phyloP scores from a whole-genome alignment of 2,113 vertebrate genomes.

The Cairina moschata region DNA sequence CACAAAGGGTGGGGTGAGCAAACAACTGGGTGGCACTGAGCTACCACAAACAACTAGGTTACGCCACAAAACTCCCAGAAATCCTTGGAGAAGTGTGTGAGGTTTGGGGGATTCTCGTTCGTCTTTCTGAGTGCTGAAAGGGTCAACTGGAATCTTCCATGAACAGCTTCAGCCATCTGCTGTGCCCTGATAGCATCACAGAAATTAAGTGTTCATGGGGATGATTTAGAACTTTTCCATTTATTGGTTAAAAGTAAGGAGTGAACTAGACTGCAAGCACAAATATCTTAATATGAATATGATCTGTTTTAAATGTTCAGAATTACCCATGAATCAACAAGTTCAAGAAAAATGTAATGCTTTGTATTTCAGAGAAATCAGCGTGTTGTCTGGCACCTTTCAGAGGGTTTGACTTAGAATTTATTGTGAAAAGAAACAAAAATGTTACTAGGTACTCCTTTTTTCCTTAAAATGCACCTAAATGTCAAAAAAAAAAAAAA shows the following conservation, averaged over 20 bases:
- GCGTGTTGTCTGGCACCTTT: background rate
- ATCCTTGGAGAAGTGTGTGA: rapidly evolving
- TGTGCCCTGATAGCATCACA: background rate
- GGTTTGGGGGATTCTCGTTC: background rate
- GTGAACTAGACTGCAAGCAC: background rate
- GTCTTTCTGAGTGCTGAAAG: background rate
- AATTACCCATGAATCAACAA: background rate
- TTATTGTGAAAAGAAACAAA: background rate
- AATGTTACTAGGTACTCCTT: rapidly evolving
- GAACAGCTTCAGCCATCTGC: background rate
- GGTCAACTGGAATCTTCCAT: background rate
- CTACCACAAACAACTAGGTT: too few species aligned
- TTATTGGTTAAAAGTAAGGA: background rate
- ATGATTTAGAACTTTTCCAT: background rate
- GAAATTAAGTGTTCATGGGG: background rate
- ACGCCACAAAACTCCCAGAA: background rate
- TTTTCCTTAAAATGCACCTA: background rate
- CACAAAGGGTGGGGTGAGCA: too few species aligned
- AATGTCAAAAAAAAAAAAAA: background rate
- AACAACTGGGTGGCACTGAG: too few species aligned
- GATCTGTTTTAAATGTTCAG: background rate
- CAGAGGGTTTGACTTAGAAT: background rate
- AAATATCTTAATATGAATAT: background rate
- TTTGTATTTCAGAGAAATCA: background rate
- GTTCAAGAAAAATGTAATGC: background rate